These are phyloP conservation scores for Cephalotes varians DNA, from an alignment of 2,888 invertebrate species.

Conservation along the genomic window DNA sequence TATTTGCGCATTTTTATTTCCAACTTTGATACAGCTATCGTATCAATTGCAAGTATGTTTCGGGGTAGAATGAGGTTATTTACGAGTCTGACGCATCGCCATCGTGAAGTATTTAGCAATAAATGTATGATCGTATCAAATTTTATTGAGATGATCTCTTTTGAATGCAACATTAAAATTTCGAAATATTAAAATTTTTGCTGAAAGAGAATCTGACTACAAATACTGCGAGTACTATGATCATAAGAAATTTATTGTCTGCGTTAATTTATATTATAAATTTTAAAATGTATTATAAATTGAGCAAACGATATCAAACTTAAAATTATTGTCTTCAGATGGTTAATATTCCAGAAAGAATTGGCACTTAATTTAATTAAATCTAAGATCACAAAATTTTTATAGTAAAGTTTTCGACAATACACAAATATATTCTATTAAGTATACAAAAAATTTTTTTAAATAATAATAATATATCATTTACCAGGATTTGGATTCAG, in stretches of 20 bases:
- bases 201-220: not conserved
- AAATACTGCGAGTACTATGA: no score
- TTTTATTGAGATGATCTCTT: not conserved
- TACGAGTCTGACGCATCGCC: not conserved
- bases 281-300: not conserved
- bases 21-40: not conserved
- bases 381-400: not conserved
- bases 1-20: conserved; percentile 28
- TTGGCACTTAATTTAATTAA: not conserved
- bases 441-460: not conserved
- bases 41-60: not conserved
- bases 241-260: not conserved
- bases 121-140: not conserved
- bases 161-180: not conserved
- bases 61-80: conserved; percentile 2
- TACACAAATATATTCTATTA: not conserved
- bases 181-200: not conserved
- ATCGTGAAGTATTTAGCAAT: conserved; percentile 2
- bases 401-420: not conserved
- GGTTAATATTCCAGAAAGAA: not conserved
- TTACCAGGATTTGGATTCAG: not conserved
- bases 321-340: not conserved
- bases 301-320: not conserved
- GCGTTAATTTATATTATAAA: not conserved
- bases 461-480: not conserved